A percentile compares a stretch with the other conserved stretches of the same genome.
phyloP scores from a whole-genome alignment of 2,888 invertebrate species.

The Toxonevra muliebris region DNA sequence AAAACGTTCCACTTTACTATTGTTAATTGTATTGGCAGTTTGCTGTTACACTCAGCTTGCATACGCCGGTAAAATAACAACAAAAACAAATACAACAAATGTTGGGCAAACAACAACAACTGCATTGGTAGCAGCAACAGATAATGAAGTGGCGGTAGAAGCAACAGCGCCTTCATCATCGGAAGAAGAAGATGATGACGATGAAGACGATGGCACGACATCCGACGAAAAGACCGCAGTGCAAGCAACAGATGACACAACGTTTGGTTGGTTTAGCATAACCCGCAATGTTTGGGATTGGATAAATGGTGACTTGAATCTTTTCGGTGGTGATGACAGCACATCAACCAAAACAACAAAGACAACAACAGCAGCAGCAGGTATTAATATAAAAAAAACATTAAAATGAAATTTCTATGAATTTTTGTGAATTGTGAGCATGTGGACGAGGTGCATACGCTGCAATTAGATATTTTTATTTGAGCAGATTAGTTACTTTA shows the following conservation, averaged over 20 bases:
- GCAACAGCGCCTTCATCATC: constrained; percentile 10
- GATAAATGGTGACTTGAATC: constrained; percentile 56
- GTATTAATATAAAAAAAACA: constrained; percentile 39
- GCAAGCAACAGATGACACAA: constrained; percentile 47
- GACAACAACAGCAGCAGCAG: constrained; percentile 42
- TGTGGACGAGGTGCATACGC: no score
- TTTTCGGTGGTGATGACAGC: constrained; percentile 43
- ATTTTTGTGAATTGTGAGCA: no score
- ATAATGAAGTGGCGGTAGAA: constrained; percentile 40
- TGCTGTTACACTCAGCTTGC: constrained; percentile 44
- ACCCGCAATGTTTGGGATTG: constrained; percentile 58
- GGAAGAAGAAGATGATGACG: constrained; percentile 32
- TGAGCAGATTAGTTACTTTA: no score
- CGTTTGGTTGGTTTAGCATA: constrained; percentile 57
- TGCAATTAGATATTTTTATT: no score
- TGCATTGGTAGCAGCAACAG: constrained; percentile 30
- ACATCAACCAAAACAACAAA: constrained; percentile 2
- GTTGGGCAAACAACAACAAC: constrained; percentile 37
- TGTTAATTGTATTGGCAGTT: constrained; percentile 46
- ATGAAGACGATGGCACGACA: constrained; percentile 33
- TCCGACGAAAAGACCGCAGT: constrained; percentile 48
- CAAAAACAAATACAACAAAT: constrained; percentile 32
- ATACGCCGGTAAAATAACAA: constrained; percentile 49
- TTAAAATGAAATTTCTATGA: no score
- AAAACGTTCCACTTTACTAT: constrained; percentile 38